phyloP scores from a whole-genome alignment of 2,113 vertebrate species.

The Notarius lentiginosus region DNA sequence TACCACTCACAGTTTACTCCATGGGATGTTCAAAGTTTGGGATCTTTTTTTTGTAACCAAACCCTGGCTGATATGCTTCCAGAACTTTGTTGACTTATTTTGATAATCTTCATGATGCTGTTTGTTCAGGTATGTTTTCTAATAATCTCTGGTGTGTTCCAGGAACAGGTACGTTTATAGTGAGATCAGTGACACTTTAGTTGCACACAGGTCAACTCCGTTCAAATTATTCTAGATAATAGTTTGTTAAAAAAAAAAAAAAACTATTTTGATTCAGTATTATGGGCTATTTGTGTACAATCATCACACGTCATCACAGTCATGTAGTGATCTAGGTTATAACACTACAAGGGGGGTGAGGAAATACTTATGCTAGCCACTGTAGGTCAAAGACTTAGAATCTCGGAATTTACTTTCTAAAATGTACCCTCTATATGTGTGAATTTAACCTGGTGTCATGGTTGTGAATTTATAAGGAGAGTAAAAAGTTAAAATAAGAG shows the following conservation, averaged over 20 bases:
- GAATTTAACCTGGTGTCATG: not conserved
- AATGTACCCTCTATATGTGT: not conserved
- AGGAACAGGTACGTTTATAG: not conserved
- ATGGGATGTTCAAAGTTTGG: not conserved
- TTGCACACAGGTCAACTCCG: not conserved
- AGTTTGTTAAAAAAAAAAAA: not conserved
- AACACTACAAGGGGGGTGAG: no score
- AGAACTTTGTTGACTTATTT: not conserved
- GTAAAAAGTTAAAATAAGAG: not conserved
- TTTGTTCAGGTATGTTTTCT: not conserved
- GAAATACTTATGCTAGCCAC: not conserved
- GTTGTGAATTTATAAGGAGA: not conserved
- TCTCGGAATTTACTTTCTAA: not conserved
- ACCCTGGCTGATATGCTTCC: not conserved
- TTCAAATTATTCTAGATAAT: not conserved
- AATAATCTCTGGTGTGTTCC: not conserved
- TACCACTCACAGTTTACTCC: no score
- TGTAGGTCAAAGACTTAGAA: not conserved
- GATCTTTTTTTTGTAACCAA: not conserved
- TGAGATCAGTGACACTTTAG: not conserved
- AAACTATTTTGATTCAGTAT: not conserved
- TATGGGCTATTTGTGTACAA: not conserved
- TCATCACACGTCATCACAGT: not conserved
- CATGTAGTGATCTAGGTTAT: no score
- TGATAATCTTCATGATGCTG: not conserved